Base-by-base conservation (phyloP, 2,888 invertebrate genomes). In the Augochlorella aurata region DNA sequence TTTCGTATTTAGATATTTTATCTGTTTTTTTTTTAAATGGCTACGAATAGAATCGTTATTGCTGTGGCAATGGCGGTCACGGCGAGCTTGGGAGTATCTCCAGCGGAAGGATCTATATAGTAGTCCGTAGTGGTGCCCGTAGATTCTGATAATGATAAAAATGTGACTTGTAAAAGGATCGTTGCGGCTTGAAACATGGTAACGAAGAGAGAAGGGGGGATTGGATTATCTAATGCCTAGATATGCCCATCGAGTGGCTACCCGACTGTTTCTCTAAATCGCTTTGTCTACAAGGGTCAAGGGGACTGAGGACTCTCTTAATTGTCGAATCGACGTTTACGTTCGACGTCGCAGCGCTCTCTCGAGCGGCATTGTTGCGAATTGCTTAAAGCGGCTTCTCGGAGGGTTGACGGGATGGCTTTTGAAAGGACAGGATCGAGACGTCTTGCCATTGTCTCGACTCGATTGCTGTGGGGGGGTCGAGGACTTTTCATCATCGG, bases 81-180 rank as follows among this genome's bases (percentile, higher is more conserved):
- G 90, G 90, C 87, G 90, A 92, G 90, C 90, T 92, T 92, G 91
- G 90, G 86, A 89, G 91, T 89, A 89, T 90, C 91, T 90, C 93
- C 93, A 91, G 90, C 81, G 80, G 74, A 88, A 89, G 89, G 85
- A 88, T 86, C 73, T 88, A 90, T 76, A 89, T 89, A 85, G 90
- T 90, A 89, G 91, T 93, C 92, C 92, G 89, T 87, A 88, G 89
- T 87, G 89, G 77, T 85, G 91, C 89, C 91, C 89, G 89, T 83
- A 89, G 93, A 92, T 91, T 93, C 93, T 93, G 90, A 91, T 38
- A 38, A 93, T 93, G 92, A 91, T 93, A 92, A 92, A 91, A 91
- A 91, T 58, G 87, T 88, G 88, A 88, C 90, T 89, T 90, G 85
- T 90, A 87, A 85, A 91, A 83, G 81, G 82, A 75, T 81, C 74